phyloP scores from a whole-genome alignment of 2,113 vertebrate species.

The Donacobius atricapilla region DNA sequence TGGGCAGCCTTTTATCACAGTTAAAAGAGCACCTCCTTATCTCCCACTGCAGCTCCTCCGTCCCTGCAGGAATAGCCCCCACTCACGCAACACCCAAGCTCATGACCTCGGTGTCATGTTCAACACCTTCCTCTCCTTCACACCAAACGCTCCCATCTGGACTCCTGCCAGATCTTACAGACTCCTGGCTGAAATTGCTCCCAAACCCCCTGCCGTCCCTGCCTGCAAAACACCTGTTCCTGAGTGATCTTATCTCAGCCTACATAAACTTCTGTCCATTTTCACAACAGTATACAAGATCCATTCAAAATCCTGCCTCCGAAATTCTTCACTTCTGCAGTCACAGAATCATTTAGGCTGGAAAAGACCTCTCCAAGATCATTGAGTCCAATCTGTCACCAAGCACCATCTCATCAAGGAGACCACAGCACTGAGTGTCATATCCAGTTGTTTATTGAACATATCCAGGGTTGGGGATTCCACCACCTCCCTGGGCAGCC shows the following conservation, averaged over 20 bases:
- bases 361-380: neutral
- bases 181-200: neutral
- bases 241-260: neutral
- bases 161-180: neutral
- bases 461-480: neutral
- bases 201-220: neutral
- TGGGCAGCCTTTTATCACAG: neutral
- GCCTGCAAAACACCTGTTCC: neutral
- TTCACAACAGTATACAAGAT: neutral
- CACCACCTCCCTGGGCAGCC: neutral
- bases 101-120: accelerated
- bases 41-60: neutral
- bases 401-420: neutral
- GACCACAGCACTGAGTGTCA: neutral
- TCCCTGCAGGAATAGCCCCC: neutral
- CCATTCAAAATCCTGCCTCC: neutral
- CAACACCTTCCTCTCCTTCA: neutral
- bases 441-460: accelerated
- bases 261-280: neutral
- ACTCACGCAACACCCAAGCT: neutral
- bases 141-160: neutral
- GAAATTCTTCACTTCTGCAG: neutral
- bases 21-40: neutral
- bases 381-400: neutral
- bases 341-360: neutral